Evolutionary conservation across 2,113 vertebrate species (phyloP).

Genomic region (Paracanthobrama guichenoti): DNA sequence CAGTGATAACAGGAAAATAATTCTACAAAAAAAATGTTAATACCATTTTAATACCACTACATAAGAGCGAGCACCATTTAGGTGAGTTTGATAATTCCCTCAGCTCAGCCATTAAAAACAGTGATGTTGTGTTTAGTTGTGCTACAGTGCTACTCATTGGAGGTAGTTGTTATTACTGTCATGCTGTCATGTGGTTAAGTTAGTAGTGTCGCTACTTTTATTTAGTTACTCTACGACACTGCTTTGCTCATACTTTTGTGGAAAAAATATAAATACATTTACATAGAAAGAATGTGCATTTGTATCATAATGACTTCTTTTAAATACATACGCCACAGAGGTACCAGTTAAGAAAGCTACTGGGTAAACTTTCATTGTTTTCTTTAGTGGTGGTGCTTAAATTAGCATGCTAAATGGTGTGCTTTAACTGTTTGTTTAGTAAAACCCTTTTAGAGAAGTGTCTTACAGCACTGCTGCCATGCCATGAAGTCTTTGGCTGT

Average conservation of each 20-base stretch:
- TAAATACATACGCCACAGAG: not conserved
- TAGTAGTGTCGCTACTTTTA: too few species aligned
- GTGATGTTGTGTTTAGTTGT: not conserved
- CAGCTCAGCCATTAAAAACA: too few species aligned
- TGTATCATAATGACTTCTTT: not conserved
- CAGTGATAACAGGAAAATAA: too few species aligned
- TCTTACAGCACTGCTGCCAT: not conserved
- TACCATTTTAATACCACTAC: not conserved
- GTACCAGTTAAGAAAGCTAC: slow-evolving; percentile 5
- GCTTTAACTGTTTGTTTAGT: not conserved
- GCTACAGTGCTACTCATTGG: not conserved
- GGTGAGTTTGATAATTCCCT: not conserved
- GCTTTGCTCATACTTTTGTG: not conserved
- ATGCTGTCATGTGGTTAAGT: not conserved
- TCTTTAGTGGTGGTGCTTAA: not conserved
- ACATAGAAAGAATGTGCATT: not conserved
- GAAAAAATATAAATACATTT: not conserved
- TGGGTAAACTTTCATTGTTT: slow-evolving; percentile 22
- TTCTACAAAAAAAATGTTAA: too few species aligned
- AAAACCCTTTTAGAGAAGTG: not conserved
- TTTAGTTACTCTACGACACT: too few species aligned
- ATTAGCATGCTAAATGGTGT: slow-evolving; percentile 16
- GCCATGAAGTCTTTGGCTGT: not conserved
- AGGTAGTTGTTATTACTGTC: not conserved
- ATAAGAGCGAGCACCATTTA: not conserved